Percentiles rank a stretch among this genome's conserved stretches.
Conservation (phyloP, 2,113 vertebrate species). For the Mungos mungo region DNA sequence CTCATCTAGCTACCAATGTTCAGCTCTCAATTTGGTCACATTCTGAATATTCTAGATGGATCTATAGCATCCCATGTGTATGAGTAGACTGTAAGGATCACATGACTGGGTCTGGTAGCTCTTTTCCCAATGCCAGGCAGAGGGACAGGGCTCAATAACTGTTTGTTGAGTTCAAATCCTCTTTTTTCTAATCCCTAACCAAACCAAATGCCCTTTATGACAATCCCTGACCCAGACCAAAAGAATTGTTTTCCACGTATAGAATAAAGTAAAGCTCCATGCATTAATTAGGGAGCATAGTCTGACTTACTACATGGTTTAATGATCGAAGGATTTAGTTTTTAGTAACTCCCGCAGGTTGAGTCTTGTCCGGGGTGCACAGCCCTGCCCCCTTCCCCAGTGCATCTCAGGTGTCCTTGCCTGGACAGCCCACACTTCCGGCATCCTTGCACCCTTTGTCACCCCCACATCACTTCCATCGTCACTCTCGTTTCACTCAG, state of each 20-base stretch:
- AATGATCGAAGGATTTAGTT: not conserved
- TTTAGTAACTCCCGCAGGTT: not conserved
- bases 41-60: not conserved
- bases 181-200: not conserved
- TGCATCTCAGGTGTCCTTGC: not conserved
- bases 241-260: not conserved
- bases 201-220: not conserved
- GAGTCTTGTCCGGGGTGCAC: not conserved
- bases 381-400: not conserved
- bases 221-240: not conserved
- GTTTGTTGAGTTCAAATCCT: not conserved
- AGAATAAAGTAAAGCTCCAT: not conserved
- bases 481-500: not conserved
- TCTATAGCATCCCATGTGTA: not conserved
- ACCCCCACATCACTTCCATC: not conserved
- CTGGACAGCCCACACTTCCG: not conserved
- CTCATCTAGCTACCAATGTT: not conserved
- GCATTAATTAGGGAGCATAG: not conserved
- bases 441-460: too few species aligned
- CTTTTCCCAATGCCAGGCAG: not conserved
- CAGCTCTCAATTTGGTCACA: not conserved
- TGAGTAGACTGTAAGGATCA: not conserved
- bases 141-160: not conserved
- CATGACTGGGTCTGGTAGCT: not conserved
- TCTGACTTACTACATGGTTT: not conserved